phyloP scores from a whole-genome alignment of 1,140 invertebrate species.

The Cepaea nemoralis region DNA sequence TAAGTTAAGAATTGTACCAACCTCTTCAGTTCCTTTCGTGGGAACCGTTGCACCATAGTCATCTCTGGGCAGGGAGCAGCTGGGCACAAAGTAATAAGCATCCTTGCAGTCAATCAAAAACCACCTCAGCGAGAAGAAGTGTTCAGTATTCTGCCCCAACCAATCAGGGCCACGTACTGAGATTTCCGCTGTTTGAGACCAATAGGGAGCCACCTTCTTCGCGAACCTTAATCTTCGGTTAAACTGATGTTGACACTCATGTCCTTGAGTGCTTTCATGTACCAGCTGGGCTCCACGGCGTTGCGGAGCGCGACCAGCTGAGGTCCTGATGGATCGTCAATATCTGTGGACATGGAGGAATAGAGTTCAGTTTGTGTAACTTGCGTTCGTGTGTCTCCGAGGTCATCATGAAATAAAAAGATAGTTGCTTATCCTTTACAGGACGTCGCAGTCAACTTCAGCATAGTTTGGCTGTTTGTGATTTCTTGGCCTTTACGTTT shows the following conservation, averaged over 20 bases:
- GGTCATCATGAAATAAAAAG: too few relatives aligned
- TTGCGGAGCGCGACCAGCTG: background rate
- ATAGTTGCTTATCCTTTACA: too few relatives aligned
- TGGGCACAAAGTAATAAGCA: slow-evolving; percentile 22
- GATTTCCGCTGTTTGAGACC: background rate
- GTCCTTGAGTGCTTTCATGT: background rate
- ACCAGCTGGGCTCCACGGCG: background rate
- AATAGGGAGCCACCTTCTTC: background rate
- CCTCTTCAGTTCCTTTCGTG: background rate
- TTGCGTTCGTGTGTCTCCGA: too few relatives aligned
- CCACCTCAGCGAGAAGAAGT: slow-evolving; percentile 9
- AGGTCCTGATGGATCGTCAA: background rate
- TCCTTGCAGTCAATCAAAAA: slow-evolving; percentile 14
- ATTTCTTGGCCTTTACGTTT: too few relatives aligned
- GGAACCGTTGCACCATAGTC: background rate
- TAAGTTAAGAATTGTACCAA: too few relatives aligned
- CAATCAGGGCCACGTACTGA: slow-evolving; percentile 1
- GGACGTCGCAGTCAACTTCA: too few relatives aligned
- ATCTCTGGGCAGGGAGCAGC: background rate
- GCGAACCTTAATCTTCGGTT: background rate
- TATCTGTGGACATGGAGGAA: slow-evolving; percentile 9
- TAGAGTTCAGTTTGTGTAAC: too few relatives aligned
- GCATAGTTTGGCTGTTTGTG: too few relatives aligned
- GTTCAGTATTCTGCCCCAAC: background rate
- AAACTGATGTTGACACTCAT: slow-evolving; percentile 12